Evolutionary conservation across 2,113 vertebrate genomes (phyloP).

Genomic region (Eidolon helvum): DNA sequence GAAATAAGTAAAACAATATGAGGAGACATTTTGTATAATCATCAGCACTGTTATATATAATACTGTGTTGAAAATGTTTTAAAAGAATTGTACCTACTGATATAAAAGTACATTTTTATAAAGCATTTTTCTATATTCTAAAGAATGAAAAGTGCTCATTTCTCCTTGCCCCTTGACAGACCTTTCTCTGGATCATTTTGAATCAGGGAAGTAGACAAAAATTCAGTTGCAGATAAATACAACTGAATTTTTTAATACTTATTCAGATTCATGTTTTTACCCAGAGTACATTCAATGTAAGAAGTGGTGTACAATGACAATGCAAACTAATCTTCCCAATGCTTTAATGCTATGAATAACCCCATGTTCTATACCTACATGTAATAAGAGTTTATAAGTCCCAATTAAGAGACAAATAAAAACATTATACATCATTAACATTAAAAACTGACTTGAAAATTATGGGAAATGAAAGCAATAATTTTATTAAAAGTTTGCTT

Average conservation of each 20-base stretch:
- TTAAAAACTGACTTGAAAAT: background rate
- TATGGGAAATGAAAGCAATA: background rate
- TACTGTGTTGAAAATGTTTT: background rate
- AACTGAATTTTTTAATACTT: background rate
- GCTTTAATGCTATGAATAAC: conserved; percentile 12
- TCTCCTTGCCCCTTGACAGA: background rate
- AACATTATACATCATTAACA: background rate
- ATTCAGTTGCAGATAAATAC: background rate
- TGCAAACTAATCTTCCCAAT: background rate
- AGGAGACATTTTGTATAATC: conserved; percentile 41
- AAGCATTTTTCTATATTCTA: background rate
- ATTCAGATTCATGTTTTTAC: conserved; percentile 5
- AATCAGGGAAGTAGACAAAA: conserved; percentile 25
- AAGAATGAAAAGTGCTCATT: conserved; percentile 46
- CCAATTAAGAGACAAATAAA: conserved; percentile 31
- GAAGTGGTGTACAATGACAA: background rate
- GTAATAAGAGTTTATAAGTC: conserved; percentile 11
- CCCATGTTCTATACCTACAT: background rate
- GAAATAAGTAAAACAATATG: conserved; percentile 38
- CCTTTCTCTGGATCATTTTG: background rate
- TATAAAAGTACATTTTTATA: background rate
- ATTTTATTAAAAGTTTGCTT: conserved; percentile 13
- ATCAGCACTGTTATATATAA: background rate
- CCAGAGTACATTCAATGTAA: conserved; percentile 9
- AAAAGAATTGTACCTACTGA: conserved; percentile 1